phyloP scores from a whole-genome alignment of 2,888 invertebrate species.

The Apodemia hepburni region DNA sequence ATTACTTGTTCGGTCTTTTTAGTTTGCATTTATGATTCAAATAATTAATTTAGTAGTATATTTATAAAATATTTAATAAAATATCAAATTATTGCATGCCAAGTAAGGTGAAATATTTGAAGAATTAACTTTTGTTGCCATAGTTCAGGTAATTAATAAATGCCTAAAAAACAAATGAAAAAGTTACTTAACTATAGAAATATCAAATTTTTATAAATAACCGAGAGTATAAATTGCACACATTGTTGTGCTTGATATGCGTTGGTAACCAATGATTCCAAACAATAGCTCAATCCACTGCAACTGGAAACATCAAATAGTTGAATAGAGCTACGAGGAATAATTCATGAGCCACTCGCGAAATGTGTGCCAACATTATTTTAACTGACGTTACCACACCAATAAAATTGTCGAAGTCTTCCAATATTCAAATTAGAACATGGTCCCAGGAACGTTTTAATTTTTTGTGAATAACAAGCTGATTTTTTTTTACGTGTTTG shows the following conservation, averaged over 20 bases:
- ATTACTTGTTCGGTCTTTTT: too few relatives aligned
- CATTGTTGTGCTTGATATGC: constrained; percentile 23
- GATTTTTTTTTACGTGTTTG: too few relatives aligned
- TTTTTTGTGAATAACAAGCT: too few relatives aligned
- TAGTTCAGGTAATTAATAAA: too few relatives aligned
- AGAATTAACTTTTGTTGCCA: too few relatives aligned
- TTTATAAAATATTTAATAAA: too few relatives aligned
- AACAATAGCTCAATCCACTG: constrained; percentile 30
- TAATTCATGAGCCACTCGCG: constrained; percentile 20
- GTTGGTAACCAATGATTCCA: constrained; percentile 29
- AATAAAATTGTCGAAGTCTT: background rate
- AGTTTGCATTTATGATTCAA: too few relatives aligned
- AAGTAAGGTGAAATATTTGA: too few relatives aligned
- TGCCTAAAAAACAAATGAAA: too few relatives aligned
- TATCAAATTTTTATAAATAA: background rate
- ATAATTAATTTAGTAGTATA: too few relatives aligned
- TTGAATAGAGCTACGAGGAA: constrained; percentile 23
- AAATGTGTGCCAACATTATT: constrained; percentile 16
- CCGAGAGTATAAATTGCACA: background rate
- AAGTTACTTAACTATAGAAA: background rate
- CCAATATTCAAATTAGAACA: background rate
- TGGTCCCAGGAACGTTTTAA: too few relatives aligned
- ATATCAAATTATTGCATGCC: too few relatives aligned
- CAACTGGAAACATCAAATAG: constrained; percentile 27
- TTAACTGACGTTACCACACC: constrained; percentile 14